Percentiles rank a stretch among this genome's conserved stretches.
Conservation (phyloP, 1,140 invertebrate species). For the Cotesia chilonis region DNA sequence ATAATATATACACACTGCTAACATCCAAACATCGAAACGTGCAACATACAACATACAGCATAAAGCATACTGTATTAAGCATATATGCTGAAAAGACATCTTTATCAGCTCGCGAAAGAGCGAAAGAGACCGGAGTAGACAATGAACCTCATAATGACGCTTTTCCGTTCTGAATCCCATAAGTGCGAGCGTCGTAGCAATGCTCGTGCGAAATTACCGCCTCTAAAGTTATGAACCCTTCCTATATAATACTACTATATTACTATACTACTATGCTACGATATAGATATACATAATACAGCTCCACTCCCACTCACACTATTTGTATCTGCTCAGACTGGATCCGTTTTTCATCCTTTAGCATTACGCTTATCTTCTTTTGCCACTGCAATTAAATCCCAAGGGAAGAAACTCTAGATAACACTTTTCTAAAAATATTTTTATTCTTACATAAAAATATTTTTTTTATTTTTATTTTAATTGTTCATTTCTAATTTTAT, state of each 20-base stretch:
- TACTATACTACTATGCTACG: too few species aligned
- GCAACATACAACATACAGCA: too few species aligned
- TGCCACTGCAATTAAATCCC: conserved; percentile 18
- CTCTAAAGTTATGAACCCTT: conserved; percentile 3
- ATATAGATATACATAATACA: too few species aligned
- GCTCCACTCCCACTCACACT: conserved; percentile 1
- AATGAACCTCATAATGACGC: conserved; percentile 33
- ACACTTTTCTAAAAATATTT: too few species aligned
- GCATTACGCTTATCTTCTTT: neutral
- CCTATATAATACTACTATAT: conserved; percentile 2
- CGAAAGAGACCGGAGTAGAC: conserved; percentile 7
- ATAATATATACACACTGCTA: too few species aligned
- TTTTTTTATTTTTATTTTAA: too few species aligned
- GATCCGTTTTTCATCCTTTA: neutral
- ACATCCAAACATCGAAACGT: too few species aligned
- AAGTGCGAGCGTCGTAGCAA: conserved; percentile 11
- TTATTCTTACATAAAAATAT: too few species aligned
- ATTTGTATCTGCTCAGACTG: neutral
- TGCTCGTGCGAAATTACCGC: conserved; percentile 30
- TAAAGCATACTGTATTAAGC: too few species aligned
- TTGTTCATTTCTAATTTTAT: too few species aligned
- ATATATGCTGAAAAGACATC: neutral
- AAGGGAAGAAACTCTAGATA: neutral
- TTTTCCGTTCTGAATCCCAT: conserved; percentile 35
- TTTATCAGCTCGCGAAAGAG: too few species aligned